These are phyloP conservation scores for Anas acuta DNA, from an alignment of 2,797 vertebrate genomes.

Conservation along the genomic window DNA sequence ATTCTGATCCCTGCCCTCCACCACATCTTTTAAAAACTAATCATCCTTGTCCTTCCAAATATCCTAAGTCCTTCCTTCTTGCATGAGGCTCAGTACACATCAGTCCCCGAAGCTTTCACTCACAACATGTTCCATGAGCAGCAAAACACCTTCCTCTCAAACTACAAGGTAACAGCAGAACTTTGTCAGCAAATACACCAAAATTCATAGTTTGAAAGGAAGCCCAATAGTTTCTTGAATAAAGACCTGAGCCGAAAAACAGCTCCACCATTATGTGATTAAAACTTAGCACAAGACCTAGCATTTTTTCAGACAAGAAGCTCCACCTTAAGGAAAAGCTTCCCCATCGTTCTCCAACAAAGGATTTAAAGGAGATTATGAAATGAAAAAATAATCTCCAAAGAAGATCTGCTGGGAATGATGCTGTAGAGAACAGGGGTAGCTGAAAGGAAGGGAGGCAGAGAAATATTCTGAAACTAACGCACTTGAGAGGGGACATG, in stretches of 20 bases:
- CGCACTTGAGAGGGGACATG: neutral
- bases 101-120: neutral
- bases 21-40: neutral
- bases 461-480: neutral
- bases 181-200: neutral
- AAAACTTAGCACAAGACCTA: neutral
- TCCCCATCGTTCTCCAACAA: neutral
- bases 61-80: neutral
- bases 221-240: neutral
- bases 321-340: neutral
- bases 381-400: neutral
- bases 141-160: neutral
- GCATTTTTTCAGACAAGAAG: rapidly evolving
- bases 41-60: neutral
- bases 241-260: neutral
- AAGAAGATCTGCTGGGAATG: neutral
- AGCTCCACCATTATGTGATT: neutral
- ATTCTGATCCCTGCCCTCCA: neutral
- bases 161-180: neutral
- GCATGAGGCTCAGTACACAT: neutral
- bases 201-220: neutral
- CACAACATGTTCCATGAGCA: neutral
- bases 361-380: neutral
- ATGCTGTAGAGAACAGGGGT: neutral
- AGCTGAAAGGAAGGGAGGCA: neutral